Conservation (phyloP, 2,888 invertebrate genomes). For the Eupithecia subumbrata region DNA sequence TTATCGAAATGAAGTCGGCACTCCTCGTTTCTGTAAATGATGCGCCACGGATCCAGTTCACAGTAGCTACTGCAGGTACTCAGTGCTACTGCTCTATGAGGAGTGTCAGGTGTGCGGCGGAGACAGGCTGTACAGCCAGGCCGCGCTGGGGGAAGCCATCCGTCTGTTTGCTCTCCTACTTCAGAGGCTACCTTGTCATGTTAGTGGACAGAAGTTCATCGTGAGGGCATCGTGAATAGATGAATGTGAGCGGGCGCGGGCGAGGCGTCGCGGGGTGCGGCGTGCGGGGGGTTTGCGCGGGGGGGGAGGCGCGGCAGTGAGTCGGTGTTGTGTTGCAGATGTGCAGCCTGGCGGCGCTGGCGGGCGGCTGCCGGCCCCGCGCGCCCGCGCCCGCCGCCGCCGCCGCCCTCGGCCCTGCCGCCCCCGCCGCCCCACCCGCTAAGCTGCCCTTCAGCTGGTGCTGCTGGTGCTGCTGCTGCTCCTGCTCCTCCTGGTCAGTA, state of each 20-base stretch:
- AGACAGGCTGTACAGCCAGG: not conserved
- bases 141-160: not conserved
- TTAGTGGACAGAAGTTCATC: too few species aligned
- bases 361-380: slow-evolving; percentile 81
- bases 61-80: too few species aligned
- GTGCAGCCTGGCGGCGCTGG: slow-evolving; percentile 81
- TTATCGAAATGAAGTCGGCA: too few species aligned
- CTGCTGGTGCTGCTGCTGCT: slow-evolving; percentile 86
- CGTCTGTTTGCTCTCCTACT: not conserved
- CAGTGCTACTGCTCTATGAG: too few species aligned
- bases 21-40: too few species aligned
- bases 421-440: slow-evolving; percentile 77
- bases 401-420: slow-evolving; percentile 65
- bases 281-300: too few species aligned
- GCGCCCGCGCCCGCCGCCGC: slow-evolving; percentile 63
- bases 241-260: not conserved
- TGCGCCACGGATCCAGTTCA: too few species aligned
- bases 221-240: too few species aligned
- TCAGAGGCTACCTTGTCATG: not conserved
- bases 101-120: too few species aligned
- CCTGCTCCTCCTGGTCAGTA: slow-evolving; percentile 84
- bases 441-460: slow-evolving; percentile 83
- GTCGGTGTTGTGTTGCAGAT: slow-evolving; percentile 61
- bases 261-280: not conserved
- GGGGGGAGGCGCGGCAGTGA: not conserved